Base-by-base conservation (phyloP, 2,888 invertebrate species). In the Amphiduros pacificus region DNA sequence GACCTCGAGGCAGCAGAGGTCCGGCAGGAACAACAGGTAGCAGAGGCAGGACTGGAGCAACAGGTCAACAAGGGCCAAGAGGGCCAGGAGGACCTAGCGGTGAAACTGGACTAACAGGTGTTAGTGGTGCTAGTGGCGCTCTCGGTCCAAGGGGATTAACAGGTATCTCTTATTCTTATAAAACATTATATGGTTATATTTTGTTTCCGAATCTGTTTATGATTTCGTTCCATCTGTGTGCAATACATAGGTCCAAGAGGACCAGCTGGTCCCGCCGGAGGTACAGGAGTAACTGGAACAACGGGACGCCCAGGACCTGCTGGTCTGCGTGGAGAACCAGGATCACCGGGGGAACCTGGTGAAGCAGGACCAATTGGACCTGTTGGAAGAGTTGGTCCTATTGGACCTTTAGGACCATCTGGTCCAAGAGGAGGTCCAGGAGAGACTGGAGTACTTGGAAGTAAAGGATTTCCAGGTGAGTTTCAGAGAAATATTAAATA, bases 91-190 rank as follows among this genome's bases (percentile, higher is more conserved):
- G 55, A 29, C 6, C 5, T 11, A 48, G 20, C 2, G 61, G 61
- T 27, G 57, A 41, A 4, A 36, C 48, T 28, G 61, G 61, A 24
- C 44, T 20, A 2, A 29, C 49, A 11, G n/a, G n/a, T n/a, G n/a
- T n/a, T n/a, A n/a, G n/a, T n/a, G n/a, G n/a, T n/a, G n/a, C n/a
- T n/a, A n/a, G n/a, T n/a, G n/a, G n/a, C n/a, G n/a, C n/a, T n/a
- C n/a, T n/a, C n/a, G 61, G 61, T 55, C 53, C 40, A 40, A 20
- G 14, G n/a, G 61, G 61, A 20, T 26, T 32, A 78, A 77, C 85
- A 31, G 91, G 91, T 3, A 74, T n/a, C n/a, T n/a, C n/a, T n/a
- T n/a, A n/a, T n/a, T n/a, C n/a, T n/a, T n/a, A n/a, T n/a, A n/a
- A n/a, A n/a, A n/a, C n/a, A n/a, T n/a, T n/a, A n/a, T n/a, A n/a